Evolutionary conservation across 2,888 invertebrate genomes (phyloP), one percentile per base, ranked within the genome.

Genomic region (Agrypnus murinus): DNA sequence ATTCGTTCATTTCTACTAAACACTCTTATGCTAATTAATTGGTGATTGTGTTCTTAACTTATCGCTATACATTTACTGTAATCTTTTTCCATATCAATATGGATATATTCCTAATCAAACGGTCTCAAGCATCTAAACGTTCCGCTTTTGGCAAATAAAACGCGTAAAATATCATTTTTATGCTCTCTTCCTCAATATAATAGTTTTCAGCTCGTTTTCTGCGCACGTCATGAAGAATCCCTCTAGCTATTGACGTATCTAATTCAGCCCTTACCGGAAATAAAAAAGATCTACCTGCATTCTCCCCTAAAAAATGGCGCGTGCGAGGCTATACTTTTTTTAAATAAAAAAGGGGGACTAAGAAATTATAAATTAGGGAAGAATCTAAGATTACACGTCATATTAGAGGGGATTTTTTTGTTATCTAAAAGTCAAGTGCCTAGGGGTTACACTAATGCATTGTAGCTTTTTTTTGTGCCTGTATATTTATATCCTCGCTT

Each of bases 231-330:
- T 25, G 59, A 15, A 10, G 43, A 40, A 65, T 45, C 53, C 66
- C 50, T 58, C 65, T 7, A 59, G 50, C 58, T 58, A 58, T 71
- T 71, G 63, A 65, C 65, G 63, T 64, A 58, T 53, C 67, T 59
- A 53, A 63, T 59, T 66, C 31, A 40, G 60, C 34, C 31, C 32
- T 58, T 19, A 65, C 62, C 48, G 71, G 74, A 74, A 69, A 69
- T 65, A 69, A 59, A 72, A 72, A 71, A 69, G 15, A 19, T 15
- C 71, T 74, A 75, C 75, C 71, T 75, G 69, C 60, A 25, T 25
- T 25, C 25, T 25, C 32, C 60, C 25, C 43, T 71, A 71, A 75
- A 75, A 75, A 75, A 74, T 67, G 71, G 73, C 75, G 68, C 72
- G 75, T 68, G 75, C 72, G 69, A 71, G 67, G 65, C 69, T 63